Conservation (phyloP, 1,140 invertebrate species). For the Druon quercuslanigerum region DNA sequence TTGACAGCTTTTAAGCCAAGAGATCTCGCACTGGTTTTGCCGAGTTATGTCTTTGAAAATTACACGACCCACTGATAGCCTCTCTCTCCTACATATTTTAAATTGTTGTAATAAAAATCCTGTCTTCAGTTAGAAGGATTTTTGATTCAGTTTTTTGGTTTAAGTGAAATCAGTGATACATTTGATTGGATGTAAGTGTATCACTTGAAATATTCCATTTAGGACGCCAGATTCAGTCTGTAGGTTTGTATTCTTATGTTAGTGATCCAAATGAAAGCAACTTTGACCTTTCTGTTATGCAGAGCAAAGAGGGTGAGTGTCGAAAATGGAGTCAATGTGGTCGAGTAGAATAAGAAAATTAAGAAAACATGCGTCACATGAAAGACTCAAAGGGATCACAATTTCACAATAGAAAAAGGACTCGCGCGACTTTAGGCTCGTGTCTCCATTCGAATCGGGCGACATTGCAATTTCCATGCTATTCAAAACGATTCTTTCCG, state of each 20-base stretch:
- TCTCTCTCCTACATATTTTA: too few species aligned
- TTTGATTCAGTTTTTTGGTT: too few species aligned
- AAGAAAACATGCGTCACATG: slow-evolving; percentile 28
- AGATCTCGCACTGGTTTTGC: too few species aligned
- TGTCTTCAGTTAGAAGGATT: too few species aligned
- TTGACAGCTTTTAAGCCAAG: too few species aligned
- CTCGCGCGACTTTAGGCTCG: slow-evolving; percentile 16
- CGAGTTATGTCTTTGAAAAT: too few species aligned
- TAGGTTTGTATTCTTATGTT: slow-evolving; percentile 12
- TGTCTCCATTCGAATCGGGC: slow-evolving; percentile 8
- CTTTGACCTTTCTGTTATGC: not conserved
- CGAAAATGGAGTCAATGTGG: slow-evolving; percentile 11
- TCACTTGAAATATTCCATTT: not conserved
- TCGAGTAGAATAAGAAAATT: slow-evolving; percentile 30
- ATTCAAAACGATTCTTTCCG: slow-evolving; percentile 20
- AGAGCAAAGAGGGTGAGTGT: slow-evolving; percentile 3
- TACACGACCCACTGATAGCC: too few species aligned
- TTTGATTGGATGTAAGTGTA: too few species aligned
- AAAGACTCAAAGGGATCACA: slow-evolving; percentile 19
- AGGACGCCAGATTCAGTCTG: not conserved
- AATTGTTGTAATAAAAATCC: too few species aligned
- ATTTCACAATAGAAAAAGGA: slow-evolving; percentile 5
- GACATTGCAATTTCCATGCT: slow-evolving; percentile 26
- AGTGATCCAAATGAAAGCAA: not conserved
- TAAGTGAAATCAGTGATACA: too few species aligned